Percentiles rank a stretch among this genome's conserved stretches.
These are phyloP conservation scores for Muscidifurax raptorellus DNA, from an alignment of 1,140 invertebrate species.

Conservation along the genomic window DNA sequence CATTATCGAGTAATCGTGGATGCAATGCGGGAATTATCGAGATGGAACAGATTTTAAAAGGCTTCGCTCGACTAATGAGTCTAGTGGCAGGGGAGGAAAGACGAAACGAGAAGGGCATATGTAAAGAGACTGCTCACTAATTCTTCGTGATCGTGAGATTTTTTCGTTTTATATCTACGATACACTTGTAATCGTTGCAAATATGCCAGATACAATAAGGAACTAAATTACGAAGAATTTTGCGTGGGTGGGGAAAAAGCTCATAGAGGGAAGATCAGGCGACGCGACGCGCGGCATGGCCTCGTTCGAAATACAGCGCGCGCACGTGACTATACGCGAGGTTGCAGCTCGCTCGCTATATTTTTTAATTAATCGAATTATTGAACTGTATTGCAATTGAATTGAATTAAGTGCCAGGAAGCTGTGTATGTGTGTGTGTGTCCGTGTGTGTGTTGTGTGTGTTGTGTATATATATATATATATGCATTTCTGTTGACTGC, in stretches of 20 bases:
- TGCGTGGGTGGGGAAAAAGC: background rate
- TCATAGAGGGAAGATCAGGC: background rate
- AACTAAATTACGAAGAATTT: background rate
- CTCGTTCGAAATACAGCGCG: slow-evolving; percentile 6
- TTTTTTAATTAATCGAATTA: slow-evolving; percentile 76
- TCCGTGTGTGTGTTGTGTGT: too few relatives aligned
- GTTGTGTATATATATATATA: too few relatives aligned
- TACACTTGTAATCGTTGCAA: too few relatives aligned
- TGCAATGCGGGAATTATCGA: slow-evolving; percentile 60
- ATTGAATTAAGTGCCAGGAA: slow-evolving; percentile 70
- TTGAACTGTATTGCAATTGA: slow-evolving; percentile 74
- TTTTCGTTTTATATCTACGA: background rate
- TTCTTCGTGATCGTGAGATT: background rate
- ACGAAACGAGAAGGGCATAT: too few relatives aligned
- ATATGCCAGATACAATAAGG: too few relatives aligned
- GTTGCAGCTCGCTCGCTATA: slow-evolving; percentile 55
- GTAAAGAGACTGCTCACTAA: background rate
- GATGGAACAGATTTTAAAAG: slow-evolving; percentile 51
- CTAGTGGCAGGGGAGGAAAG: background rate
- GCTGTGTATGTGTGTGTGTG: too few relatives aligned
- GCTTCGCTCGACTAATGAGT: background rate
- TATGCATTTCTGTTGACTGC: slow-evolving; percentile 38
- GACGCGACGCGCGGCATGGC: background rate
- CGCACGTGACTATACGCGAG: slow-evolving; percentile 53
- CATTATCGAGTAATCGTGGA: slow-evolving; percentile 68